Percentiles rank a stretch among this genome's conserved stretches.
Conservation (phyloP, 2,797 vertebrate species). For the Chelon auratus region DNA sequence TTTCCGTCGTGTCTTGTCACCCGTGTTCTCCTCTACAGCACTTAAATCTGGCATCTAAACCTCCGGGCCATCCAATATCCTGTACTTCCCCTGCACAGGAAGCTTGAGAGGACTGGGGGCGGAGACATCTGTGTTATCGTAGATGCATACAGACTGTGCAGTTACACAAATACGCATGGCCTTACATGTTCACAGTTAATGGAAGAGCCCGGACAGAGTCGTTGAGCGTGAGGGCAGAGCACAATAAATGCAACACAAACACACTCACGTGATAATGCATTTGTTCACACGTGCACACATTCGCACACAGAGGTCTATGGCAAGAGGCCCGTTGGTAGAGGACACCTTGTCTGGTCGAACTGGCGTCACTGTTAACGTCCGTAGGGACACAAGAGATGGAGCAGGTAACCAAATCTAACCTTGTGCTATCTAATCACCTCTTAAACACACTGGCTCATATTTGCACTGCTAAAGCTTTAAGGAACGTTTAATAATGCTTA, state of each 20-base stretch:
- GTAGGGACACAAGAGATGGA: constrained; percentile 49
- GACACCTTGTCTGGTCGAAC: constrained; percentile 62
- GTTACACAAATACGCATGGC: constrained; percentile 27
- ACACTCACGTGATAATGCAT: neutral
- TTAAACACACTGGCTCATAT: constrained; percentile 8
- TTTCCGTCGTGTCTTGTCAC: constrained; percentile 79
- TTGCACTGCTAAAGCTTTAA: neutral
- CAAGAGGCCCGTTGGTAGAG: constrained; percentile 24
- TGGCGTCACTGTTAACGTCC: constrained; percentile 57
- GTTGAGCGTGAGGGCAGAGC: neutral
- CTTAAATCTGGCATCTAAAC: constrained; percentile 81
- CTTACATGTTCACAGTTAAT: constrained; percentile 2
- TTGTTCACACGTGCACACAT: neutral
- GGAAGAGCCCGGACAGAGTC: constrained; percentile 2
- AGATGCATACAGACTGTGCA: constrained; percentile 13
- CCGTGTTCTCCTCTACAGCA: constrained; percentile 70
- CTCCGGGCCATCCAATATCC: constrained; percentile 79
- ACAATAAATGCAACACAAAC: neutral
- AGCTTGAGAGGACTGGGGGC: constrained; percentile 40
- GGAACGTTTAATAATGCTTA: no score
- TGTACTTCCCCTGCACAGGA: constrained; percentile 75
- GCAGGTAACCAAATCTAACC: constrained; percentile 59
- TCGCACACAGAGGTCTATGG: constrained; percentile 10
- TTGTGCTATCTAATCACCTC: constrained; percentile 49
- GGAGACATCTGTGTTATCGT: constrained; percentile 23